These are phyloP conservation scores for Halcyon badia DNA, from an alignment of 2,797 vertebrate genomes.

Conservation along the genomic window DNA sequence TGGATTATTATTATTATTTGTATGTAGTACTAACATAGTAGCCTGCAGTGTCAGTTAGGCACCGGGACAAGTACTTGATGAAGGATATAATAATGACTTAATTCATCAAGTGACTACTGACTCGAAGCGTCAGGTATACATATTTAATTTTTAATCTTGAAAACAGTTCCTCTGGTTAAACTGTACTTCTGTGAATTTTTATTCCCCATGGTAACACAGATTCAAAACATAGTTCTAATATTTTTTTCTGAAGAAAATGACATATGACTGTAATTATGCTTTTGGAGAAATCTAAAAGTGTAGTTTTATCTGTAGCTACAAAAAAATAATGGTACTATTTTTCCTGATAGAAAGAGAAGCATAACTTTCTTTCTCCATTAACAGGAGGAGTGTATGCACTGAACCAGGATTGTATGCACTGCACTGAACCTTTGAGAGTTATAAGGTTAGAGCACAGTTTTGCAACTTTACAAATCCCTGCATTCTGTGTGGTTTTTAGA, in stretches of 20 bases:
- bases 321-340: neutral
- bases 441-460: neutral
- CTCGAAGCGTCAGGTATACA: neutral
- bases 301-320: neutral
- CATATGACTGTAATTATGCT: neutral
- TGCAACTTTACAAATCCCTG: slow-evolving; percentile 9
- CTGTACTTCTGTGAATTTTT: neutral
- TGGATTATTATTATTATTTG: neutral
- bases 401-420: neutral
- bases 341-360: neutral
- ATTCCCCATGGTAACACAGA: neutral
- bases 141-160: neutral
- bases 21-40: neutral
- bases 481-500: neutral
- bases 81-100: neutral
- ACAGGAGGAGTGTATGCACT: neutral
- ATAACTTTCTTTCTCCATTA: neutral
- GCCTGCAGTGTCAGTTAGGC: neutral
- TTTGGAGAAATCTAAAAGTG: neutral
- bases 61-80: neutral
- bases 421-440: neutral
- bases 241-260: neutral
- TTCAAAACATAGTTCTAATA: neutral
- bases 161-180: neutral
- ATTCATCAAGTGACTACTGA: neutral